Evolutionary conservation across 2,888 invertebrate genomes (phyloP).

Genomic region (Lithodes maja): DNA sequence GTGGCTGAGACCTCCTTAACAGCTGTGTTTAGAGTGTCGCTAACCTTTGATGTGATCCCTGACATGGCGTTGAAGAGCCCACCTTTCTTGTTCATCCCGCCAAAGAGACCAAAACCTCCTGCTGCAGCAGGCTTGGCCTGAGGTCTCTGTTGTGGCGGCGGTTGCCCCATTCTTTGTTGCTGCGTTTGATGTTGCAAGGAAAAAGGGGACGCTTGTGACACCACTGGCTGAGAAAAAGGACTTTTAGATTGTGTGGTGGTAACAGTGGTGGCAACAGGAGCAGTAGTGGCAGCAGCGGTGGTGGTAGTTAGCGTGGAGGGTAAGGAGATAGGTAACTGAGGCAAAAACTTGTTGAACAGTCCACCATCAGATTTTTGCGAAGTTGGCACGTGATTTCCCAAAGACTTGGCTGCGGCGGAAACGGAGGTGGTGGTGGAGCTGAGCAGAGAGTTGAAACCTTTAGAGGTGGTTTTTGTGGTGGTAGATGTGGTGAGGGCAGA

Average conservation of each 20-base stretch:
- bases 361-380: constrained; percentile 58
- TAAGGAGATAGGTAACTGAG: constrained; percentile 63
- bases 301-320: constrained; percentile 62
- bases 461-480: constrained; percentile 64
- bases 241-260: constrained; percentile 66
- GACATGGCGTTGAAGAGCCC: constrained; percentile 69
- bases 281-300: constrained; percentile 56
- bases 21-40: constrained; percentile 69
- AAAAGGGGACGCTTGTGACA: constrained; percentile 49
- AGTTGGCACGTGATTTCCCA: constrained; percentile 65
- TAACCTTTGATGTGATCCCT: constrained; percentile 70
- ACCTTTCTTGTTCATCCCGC: constrained; percentile 68
- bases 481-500: constrained; percentile 62
- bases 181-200: constrained; percentile 41
- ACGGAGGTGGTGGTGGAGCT: constrained; percentile 55
- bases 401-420: constrained; percentile 56
- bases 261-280: constrained; percentile 58
- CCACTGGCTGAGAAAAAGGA: constrained; percentile 49
- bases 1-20: constrained; percentile 70
- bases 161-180: constrained; percentile 39
- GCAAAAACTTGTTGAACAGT: constrained; percentile 67
- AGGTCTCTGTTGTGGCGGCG: constrained; percentile 15
- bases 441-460: constrained; percentile 52
- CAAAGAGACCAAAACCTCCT: constrained; percentile 69
- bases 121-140: constrained; percentile 53